Evolutionary conservation across 30 jellyfish, hydroid and myxozoan species (phyloP), one percentile per base, ranked within the genome.

Genomic region (Aurelia sp.): DNA sequence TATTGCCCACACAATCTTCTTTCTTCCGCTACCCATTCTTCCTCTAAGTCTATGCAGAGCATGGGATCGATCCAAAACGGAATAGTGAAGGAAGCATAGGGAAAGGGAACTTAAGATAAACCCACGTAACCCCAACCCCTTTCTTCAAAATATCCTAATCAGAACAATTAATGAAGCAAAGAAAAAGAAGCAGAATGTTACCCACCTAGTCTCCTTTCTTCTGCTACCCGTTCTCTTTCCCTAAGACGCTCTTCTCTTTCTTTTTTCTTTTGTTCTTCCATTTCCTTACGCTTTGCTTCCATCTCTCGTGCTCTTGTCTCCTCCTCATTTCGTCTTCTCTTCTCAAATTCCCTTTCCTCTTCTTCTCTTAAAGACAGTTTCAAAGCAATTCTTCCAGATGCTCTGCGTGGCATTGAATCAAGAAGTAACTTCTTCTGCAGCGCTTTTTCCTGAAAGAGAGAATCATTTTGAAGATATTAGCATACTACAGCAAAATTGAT

Each of bases 151-250:
- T 21, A 59, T 21, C 30, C 22, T n/a, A n/a, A 59, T 5, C 69
- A 13, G 8, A 59, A 3, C 22, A 59, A 13, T 21, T 21, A 17
- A 17, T 21, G 22, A n/a, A 59, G n/a, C 20, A 33, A 21, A 33
- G 22, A 48, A 4, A 48, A 41, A 0, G 33, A 27, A 27, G 33
- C 33, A 0, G 7, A 27, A 13, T 58, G 19, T 35, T 0, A 77
- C 84, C 13, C 67, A 92, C 98, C 97, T 47, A 89, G 4, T 74
- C 97, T 82, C n/a, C 97, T 55, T 73, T 80, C 97, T 62, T 94
- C 98, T 2, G 88, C 94, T 30, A 88, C 84, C 67, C 97, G 68
- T 80, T 94, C 97, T 66, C 98, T 72, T 58, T 94, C 98, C 72
- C 50, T 61, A 52, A 52, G 24, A 50, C 98, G 70, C 38, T 74